Conservation (phyloP, 2,888 invertebrate genomes). For the Lepidochitona cinerea region DNA sequence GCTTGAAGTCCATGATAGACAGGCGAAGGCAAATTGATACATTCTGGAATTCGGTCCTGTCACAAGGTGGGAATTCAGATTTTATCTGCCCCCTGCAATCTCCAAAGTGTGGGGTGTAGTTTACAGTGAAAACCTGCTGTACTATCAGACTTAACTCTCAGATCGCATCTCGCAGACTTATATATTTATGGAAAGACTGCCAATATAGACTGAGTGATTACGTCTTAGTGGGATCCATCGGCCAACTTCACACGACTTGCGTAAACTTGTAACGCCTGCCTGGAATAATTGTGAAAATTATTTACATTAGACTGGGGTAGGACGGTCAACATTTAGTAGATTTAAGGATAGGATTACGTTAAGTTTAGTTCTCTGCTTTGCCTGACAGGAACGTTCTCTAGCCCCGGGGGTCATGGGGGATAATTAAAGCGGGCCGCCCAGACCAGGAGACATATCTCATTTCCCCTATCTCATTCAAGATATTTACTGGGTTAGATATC, state of each 20-base stretch:
- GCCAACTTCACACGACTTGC: neutral
- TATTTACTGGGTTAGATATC: constrained; percentile 1
- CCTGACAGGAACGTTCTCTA: neutral
- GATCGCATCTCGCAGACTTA: neutral
- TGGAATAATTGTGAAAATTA: constrained; percentile 5
- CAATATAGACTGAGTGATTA: neutral
- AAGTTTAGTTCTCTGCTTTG: neutral
- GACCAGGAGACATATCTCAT: neutral
- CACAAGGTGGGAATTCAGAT: neutral
- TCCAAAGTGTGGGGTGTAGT: neutral
- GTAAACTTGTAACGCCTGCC: constrained; percentile 6
- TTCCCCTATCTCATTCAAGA: neutral
- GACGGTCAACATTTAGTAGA: neutral
- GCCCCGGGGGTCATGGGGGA: neutral
- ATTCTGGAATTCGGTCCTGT: neutral
- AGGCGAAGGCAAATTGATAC: neutral
- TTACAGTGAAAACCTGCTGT: neutral
- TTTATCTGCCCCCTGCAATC: neutral
- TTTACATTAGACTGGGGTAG: neutral
- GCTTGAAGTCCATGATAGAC: too few species aligned
- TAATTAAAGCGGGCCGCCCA: neutral
- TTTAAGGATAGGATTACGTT: neutral
- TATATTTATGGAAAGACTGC: constrained; percentile 4
- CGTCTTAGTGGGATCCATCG: neutral
- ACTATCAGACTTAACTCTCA: neutral